Evolutionary conservation across 2,888 invertebrate species (phyloP).

Genomic region (Eumacrocentrus americanus): DNA sequence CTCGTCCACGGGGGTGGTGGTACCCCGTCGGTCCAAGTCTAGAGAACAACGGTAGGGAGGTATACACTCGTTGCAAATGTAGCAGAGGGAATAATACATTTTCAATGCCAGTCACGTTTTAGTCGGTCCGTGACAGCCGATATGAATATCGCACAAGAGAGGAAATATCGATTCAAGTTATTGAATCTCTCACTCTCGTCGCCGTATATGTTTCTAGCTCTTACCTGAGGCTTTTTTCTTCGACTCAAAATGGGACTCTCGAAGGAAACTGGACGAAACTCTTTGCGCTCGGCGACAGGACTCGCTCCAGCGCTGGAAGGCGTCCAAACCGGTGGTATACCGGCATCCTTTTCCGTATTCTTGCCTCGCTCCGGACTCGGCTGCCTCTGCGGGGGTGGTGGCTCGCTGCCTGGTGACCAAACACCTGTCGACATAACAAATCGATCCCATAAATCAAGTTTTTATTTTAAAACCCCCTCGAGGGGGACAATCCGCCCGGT

Average conservation of each 20-base stretch:
- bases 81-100: slow-evolving; percentile 8
- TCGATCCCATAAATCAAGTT: slow-evolving; percentile 25
- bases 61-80: slow-evolving; percentile 6
- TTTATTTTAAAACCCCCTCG: slow-evolving; percentile 2
- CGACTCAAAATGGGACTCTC: slow-evolving; percentile 72
- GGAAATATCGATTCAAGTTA: slow-evolving; percentile 14
- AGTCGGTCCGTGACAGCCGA: slow-evolving; percentile 20
- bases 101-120: slow-evolving; percentile 25
- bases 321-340: slow-evolving; percentile 78
- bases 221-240: slow-evolving; percentile 61
- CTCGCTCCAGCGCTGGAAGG: slow-evolving; percentile 76
- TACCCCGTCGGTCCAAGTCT: slow-evolving; percentile 5
- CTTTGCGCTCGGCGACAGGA: slow-evolving; percentile 75
- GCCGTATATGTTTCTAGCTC: slow-evolving; percentile 6
- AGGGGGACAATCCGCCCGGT: background rate
- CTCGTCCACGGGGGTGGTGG: slow-evolving; percentile 1
- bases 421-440: slow-evolving; percentile 61
- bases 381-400: slow-evolving; percentile 57
- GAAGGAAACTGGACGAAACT: slow-evolving; percentile 80
- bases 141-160: slow-evolving; percentile 23
- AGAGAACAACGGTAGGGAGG: slow-evolving; percentile 19
- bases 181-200: slow-evolving; percentile 14
- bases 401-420: slow-evolving; percentile 68
- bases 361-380: slow-evolving; percentile 60
- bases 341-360: slow-evolving; percentile 65